Conservation (phyloP, 2,888 invertebrate genomes). For the Onthophagus sagittarius region DNA sequence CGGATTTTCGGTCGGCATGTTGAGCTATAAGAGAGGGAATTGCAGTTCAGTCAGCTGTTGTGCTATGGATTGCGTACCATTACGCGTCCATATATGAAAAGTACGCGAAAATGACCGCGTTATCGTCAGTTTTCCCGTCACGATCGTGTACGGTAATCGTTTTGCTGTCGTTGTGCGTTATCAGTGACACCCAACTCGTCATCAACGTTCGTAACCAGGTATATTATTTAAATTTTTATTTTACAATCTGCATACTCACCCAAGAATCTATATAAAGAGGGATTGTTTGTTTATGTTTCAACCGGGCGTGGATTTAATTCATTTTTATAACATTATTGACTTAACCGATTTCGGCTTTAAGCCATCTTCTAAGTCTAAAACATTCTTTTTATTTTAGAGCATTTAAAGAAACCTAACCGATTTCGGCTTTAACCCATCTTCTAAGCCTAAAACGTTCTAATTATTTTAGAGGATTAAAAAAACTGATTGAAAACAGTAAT, state of each 20-base stretch:
- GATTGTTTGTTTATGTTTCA: too few species aligned
- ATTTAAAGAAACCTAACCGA: neutral
- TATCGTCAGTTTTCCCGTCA: conserved; percentile 16
- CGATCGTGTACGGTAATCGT: conserved; percentile 4
- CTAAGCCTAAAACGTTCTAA: neutral
- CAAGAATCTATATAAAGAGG: too few species aligned
- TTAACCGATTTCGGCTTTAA: neutral
- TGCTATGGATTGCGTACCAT: conserved; percentile 29
- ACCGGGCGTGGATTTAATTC: neutral
- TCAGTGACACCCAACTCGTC: conserved; percentile 39
- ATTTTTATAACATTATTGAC: too few species aligned
- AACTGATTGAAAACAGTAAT: neutral
- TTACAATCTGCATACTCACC: too few species aligned
- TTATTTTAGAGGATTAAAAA: neutral
- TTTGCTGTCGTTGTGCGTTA: conserved; percentile 31
- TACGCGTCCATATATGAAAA: conserved; percentile 27
- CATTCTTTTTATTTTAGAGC: neutral
- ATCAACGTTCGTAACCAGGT: conserved; percentile 48
- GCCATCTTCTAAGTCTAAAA: neutral
- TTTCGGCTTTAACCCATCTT: neutral
- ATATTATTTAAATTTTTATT: conserved; percentile 18
- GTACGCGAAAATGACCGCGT: conserved; percentile 27
- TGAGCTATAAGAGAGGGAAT: conserved; percentile 30
- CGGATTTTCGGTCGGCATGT: conserved; percentile 15
- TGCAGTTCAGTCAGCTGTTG: conserved; percentile 33